Conservation (phyloP, 2,113 vertebrate genomes). For the Carettochelys insculpta region DNA sequence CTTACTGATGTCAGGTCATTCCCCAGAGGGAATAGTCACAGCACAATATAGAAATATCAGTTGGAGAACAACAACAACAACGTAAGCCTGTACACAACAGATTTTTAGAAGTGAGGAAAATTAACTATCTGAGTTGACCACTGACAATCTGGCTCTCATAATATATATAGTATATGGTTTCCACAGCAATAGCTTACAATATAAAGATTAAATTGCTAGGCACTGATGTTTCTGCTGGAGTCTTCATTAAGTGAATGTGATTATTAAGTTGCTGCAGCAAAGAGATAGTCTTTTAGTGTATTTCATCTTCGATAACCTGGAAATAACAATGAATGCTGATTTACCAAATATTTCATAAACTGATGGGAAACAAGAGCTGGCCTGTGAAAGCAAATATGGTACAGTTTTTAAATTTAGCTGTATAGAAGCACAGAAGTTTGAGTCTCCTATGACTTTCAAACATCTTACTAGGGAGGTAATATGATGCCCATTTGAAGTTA, state of each 20-base stretch:
- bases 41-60: not conserved
- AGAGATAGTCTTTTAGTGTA: not conserved
- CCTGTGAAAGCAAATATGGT: not conserved
- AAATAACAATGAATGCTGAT: not conserved
- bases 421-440: not conserved
- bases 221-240: not conserved
- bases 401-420: not conserved
- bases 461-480: not conserved
- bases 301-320: not conserved
- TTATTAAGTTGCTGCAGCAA: not conserved
- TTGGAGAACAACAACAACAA: not conserved
- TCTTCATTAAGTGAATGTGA: not conserved
- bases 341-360: not conserved
- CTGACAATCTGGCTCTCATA: not conserved
- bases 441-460: not conserved
- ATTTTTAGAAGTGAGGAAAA: not conserved
- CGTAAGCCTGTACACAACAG: not conserved
- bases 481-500: not conserved
- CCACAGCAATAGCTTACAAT: rapidly evolving
- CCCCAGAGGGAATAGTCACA: not conserved
- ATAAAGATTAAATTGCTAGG: not conserved
- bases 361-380: not conserved
- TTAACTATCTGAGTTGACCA: no score
- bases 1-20: no score
- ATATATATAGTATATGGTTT: not conserved